phyloP scores from a whole-genome alignment of 2,113 vertebrate genomes.

The Psammodynastes pulverulentus region DNA sequence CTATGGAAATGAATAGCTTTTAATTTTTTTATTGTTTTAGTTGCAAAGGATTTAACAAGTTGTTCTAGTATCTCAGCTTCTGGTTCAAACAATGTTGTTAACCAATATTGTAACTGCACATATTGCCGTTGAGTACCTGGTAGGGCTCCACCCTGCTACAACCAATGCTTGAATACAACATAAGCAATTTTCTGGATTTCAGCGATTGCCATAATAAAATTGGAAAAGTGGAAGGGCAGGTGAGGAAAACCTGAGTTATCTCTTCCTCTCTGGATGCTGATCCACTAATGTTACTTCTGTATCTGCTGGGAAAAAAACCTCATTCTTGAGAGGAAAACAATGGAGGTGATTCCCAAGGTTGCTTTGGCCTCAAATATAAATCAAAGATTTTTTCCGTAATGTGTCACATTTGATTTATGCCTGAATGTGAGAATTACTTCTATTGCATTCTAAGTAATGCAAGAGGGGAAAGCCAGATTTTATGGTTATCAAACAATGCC shows the following conservation, averaged over 20 bases:
- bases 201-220: neutral
- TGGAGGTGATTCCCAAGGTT: neutral
- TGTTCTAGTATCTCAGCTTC: neutral
- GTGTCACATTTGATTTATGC: neutral
- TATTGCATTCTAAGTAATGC: neutral
- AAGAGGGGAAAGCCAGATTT: neutral
- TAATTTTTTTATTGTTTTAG: no score
- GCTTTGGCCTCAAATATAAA: neutral
- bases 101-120: neutral
- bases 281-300: neutral
- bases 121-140: neutral
- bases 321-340: neutral
- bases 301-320: neutral
- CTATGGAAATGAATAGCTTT: no score
- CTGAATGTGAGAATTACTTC: neutral
- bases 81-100: neutral
- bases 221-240: neutral
- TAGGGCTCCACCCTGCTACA: neutral
- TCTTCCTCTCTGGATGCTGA: neutral
- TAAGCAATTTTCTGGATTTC: neutral
- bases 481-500: neutral
- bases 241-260: neutral
- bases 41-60: no score
- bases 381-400: neutral
- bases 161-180: neutral